Percentiles rank a stretch among this genome's conserved stretches.
These are phyloP conservation scores for Drosophila ambigua DNA, from an alignment of 1,140 invertebrate species.

Conservation along the genomic window DNA sequence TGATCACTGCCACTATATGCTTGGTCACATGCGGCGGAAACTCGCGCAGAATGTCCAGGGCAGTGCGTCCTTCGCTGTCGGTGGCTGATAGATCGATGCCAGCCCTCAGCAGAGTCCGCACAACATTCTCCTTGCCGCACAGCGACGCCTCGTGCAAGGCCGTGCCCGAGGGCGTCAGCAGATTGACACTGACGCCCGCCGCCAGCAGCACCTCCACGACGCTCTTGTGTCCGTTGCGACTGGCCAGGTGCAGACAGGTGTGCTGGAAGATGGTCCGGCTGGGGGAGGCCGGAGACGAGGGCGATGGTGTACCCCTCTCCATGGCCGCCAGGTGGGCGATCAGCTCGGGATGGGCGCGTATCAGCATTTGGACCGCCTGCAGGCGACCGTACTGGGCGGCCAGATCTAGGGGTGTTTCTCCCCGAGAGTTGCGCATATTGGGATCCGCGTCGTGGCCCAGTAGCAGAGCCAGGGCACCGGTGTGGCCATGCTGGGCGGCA, in stretches of 20 bases:
- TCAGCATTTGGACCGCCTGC: constrained; percentile 94
- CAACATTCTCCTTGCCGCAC: constrained; percentile 96
- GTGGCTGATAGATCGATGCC: constrained; percentile 92
- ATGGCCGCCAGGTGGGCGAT: constrained; percentile 87
- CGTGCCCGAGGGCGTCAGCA: constrained; percentile 93
- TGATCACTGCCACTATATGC: constrained; percentile 92
- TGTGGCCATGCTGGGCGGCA: constrained; percentile 97
- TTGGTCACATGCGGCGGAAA: constrained; percentile 95
- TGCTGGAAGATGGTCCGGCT: constrained; percentile 87
- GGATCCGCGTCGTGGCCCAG: constrained; percentile 95
- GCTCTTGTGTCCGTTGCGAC: constrained; percentile 93
- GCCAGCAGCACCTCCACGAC: constrained; percentile 93
- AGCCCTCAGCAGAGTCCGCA: constrained; percentile 91
- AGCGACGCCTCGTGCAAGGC: constrained; percentile 97
- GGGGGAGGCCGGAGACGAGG: constrained; percentile 70
- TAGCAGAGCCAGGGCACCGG: constrained; percentile 93
- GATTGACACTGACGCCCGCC: constrained; percentile 95
- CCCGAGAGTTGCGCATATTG: constrained; percentile 93
- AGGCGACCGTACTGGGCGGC: constrained; percentile 94
- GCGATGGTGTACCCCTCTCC: constrained; percentile 55
- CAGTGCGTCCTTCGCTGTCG: constrained; percentile 92
- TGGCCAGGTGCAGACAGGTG: constrained; percentile 96
- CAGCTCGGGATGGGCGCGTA: constrained; percentile 91
- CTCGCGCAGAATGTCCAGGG: constrained; percentile 93
- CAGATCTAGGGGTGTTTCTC: constrained; percentile 96